Percentiles rank a stretch among this genome's conserved stretches.
Evolutionary conservation across 2,113 vertebrate genomes (phyloP).

Genomic region (Asarcornis scutulata): DNA sequence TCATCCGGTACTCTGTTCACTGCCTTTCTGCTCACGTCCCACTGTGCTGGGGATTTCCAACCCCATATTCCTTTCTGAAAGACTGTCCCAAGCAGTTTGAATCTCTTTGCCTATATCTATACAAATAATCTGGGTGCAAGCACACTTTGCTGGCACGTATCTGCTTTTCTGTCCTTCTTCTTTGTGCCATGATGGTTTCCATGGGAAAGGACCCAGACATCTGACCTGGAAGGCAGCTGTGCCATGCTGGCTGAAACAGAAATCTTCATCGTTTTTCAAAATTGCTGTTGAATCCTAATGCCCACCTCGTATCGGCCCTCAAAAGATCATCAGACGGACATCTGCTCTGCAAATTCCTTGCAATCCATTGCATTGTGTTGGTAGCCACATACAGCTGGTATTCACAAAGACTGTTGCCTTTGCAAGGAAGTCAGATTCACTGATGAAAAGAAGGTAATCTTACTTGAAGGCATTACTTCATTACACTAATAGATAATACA

Average conservation of each 20-base stretch:
- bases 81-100: not conserved
- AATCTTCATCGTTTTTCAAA: not conserved
- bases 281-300: not conserved
- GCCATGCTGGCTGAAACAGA: accelerated
- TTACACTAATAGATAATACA: slow-evolving; percentile 32
- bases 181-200: not conserved
- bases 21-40: accelerated
- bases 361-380: accelerated
- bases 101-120: not conserved
- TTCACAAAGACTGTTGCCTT: not conserved
- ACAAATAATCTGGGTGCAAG: not conserved
- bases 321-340: accelerated
- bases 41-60: not conserved
- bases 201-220: accelerated
- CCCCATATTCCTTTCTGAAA: accelerated
- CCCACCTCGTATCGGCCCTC: not conserved
- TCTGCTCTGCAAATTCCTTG: not conserved
- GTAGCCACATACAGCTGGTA: not conserved
- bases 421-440: not conserved
- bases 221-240: not conserved
- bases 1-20: not conserved
- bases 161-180: not conserved
- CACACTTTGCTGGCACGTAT: accelerated
- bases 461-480: slow-evolving; percentile 12
- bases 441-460: not conserved